Base-by-base conservation (phyloP, 2,888 invertebrate genomes). In the Lordiphosa andalusiaca region DNA sequence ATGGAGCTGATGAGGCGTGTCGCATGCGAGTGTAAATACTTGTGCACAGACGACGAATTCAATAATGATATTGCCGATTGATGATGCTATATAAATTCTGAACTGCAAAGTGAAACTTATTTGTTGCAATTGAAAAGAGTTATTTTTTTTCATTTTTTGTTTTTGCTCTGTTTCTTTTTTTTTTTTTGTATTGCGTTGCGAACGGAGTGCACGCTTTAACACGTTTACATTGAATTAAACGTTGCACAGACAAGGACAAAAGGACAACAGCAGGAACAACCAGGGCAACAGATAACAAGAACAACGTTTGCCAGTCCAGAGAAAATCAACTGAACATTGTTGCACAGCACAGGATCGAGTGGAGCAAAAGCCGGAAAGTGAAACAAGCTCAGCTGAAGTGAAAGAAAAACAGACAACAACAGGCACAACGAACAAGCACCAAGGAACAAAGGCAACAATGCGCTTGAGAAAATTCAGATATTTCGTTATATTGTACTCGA, bases 241-340 rank as follows among this genome's bases (percentile, higher is more conserved):
- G 75, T 67, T 71, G 74, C 37, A 44, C 44, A 13, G 46, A 63
- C 61, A 55, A 53, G 53, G 46, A 76, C 57, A 73, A 50, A 51
- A 49, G 36, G 38, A 52, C 64, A 50, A 30, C 36, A 13, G 48
- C 39, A 38, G 47, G 50, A 44, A 68, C 51, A 66, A 42, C 61
- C 63, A 75, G 53, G 57, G 58, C 62, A 67, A 56, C 13, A 46
- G 52, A 52, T 63, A 63, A 23, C 64, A 73, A 58, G 48, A 67
- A 41, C 67, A 57, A 58, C 57, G 69, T 42, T 51, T 44, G 56
- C 59, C 72, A 75, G 66, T 72, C 76, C 55, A 48, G 60, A 56
- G 77, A 77, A 77, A 82, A 77, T 84, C 78, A 84, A 82, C 77
- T 84, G 67, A 30, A 81, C 71, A 83, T 76, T 76, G 84, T 83